phyloP scores from a whole-genome alignment of 2,113 vertebrate species.

The Nipponia nippon region DNA sequence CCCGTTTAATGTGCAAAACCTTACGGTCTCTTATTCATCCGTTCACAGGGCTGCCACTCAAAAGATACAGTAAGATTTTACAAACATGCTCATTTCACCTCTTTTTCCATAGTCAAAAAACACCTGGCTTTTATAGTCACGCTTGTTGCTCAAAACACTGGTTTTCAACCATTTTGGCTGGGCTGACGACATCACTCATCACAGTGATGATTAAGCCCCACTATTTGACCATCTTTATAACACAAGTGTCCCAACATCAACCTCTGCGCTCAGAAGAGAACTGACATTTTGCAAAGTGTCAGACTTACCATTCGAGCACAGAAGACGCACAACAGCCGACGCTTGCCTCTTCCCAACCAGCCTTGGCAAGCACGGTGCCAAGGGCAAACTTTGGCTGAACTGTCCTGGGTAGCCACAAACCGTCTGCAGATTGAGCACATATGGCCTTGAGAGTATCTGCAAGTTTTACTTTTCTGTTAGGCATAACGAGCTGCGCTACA shows the following conservation, averaged over 20 bases:
- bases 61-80: neutral
- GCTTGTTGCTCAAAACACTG: neutral
- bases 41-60: neutral
- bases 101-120: neutral
- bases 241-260: neutral
- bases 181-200: neutral
- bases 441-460: neutral
- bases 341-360: neutral
- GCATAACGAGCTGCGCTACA: neutral
- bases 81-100: neutral
- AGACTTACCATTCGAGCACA: fast-evolving
- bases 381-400: neutral
- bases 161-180: neutral
- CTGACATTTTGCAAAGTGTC: neutral
- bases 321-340: neutral
- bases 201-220: neutral
- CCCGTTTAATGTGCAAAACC: neutral
- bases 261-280: neutral
- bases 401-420: neutral
- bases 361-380: neutral
- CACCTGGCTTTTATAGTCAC: neutral
- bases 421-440: neutral
- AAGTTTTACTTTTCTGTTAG: neutral
- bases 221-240: neutral
- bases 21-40: neutral